These are phyloP conservation scores for Rhinella marina DNA, from an alignment of 2,797 vertebrate genomes.

Conservation along the genomic window DNA sequence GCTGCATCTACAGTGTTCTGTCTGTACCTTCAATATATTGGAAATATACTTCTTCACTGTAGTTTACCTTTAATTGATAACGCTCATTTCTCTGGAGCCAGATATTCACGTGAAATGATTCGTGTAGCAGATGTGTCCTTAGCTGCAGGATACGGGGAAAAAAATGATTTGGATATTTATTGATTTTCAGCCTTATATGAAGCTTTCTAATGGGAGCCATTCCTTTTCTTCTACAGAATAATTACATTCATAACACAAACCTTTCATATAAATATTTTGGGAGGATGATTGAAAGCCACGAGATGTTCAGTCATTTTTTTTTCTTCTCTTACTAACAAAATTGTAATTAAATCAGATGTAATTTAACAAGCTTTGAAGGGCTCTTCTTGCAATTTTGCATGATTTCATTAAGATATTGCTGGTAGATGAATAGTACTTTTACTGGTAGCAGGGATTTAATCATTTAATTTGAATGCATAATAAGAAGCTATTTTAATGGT, in stretches of 20 bases:
- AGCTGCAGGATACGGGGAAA: background rate
- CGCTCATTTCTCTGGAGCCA: background rate
- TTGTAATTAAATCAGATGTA: constrained; percentile 61
- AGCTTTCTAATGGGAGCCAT: constrained; percentile 37
- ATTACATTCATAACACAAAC: constrained; percentile 53
- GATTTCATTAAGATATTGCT: constrained; percentile 63
- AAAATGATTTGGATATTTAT: constrained; percentile 28
- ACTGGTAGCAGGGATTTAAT: constrained; percentile 54
- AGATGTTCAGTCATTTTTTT: constrained; percentile 54
- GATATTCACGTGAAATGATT: background rate
- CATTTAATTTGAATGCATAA: constrained; percentile 60
- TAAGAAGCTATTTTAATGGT: constrained; percentile 58
- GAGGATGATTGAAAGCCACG: constrained; percentile 57
- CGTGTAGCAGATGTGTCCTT: constrained; percentile 9
- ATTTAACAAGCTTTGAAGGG: constrained; percentile 61
- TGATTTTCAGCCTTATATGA: constrained; percentile 1
- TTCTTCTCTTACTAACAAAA: constrained; percentile 48
- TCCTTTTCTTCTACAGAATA: constrained; percentile 44
- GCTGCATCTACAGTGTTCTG: background rate
- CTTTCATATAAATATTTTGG: constrained; percentile 60
- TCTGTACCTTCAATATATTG: background rate
- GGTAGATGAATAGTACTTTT: constrained; percentile 57
- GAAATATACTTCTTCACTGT: background rate
- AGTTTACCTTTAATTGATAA: background rate
- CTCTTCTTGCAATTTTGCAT: constrained; percentile 58